Base-by-base conservation (phyloP, 2,888 invertebrate genomes). In the Acanthococcus lagerstroemiae region DNA sequence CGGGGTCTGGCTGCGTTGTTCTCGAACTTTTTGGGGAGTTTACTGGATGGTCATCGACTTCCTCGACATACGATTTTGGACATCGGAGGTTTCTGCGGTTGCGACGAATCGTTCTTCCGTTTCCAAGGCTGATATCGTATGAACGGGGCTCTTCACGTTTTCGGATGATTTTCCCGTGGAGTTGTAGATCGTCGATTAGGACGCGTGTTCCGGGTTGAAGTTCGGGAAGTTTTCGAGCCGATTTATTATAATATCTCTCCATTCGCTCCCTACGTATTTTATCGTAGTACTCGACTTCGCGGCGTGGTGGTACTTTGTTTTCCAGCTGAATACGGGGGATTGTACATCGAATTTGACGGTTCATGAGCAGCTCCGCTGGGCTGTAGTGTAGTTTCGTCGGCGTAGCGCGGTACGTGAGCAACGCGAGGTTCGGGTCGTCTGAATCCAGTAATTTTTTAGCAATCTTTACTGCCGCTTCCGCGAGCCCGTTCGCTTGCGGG, bases 401-500 rank as follows among this genome's bases (percentile, higher is more conserved):
- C 9, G 61, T 52, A 21, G 17, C 52, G n/a, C 61, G 26, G 6
- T 61, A 52, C 6, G 22, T 21, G 27, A 50, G 30, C 5, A 61
- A 6, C 19, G 22, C 48, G 22, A 30, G 22, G 19, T 21, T 50
- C 24, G 30, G 37, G 30, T 27, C 19, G 3, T 21, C 17, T 17
- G 19, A 17, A 17, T 30, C 15, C 12, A 61, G 30, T 26, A 61
- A 21, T 52, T 61, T 61, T 37, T 27, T 30, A 9, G 52, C 52
- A n/a, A 27, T 48, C 45, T 61, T n/a, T 26, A 50, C 26, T 0
- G 50, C 52, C 1, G 27, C 27, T 12, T 50, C 50, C 1, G 30
- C 30, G n/a, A 61, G 48, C n/a, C 22, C 54, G 37, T 61, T 61
- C 9, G 61, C 44, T 52, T 61, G 24, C 5, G 61, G 30, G 19